phyloP scores from a whole-genome alignment of 2,113 vertebrate genomes.

The Microcebus ravelobensis region DNA sequence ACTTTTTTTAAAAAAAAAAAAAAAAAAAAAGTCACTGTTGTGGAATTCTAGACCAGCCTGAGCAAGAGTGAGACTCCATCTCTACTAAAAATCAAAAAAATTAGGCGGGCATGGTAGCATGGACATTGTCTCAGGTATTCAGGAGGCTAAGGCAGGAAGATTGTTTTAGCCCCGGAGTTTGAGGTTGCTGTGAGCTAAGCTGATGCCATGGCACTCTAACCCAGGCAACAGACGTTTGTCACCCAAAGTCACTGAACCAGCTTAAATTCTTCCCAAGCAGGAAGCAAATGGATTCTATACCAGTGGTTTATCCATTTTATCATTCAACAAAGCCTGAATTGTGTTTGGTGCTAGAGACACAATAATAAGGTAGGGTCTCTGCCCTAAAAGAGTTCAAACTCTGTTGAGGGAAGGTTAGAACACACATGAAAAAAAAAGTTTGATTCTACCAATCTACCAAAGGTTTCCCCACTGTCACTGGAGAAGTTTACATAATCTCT shows the following conservation, averaged over 20 bases:
- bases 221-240: too few species aligned
- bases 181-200: too few species aligned
- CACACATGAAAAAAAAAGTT: not conserved
- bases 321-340: not conserved
- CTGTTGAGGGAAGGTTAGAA: not conserved
- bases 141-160: too few species aligned
- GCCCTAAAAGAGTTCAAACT: not conserved
- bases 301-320: not conserved
- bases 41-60: too few species aligned
- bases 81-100: too few species aligned
- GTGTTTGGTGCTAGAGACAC: not conserved
- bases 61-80: too few species aligned
- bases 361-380: not conserved
- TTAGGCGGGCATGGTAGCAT: too few species aligned
- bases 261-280: slow-evolving; percentile 3
- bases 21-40: not conserved
- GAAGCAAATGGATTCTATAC: not conserved
- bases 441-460: not conserved
- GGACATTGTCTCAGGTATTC: too few species aligned
- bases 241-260: not conserved
- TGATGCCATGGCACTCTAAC: too few species aligned
- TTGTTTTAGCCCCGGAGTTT: too few species aligned
- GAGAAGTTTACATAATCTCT: not conserved
- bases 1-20: too few species aligned
- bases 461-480: not conserved